Evolutionary conservation across 1,140 invertebrate genomes (phyloP).

Genomic region (Rhizoglyphus robini): DNA sequence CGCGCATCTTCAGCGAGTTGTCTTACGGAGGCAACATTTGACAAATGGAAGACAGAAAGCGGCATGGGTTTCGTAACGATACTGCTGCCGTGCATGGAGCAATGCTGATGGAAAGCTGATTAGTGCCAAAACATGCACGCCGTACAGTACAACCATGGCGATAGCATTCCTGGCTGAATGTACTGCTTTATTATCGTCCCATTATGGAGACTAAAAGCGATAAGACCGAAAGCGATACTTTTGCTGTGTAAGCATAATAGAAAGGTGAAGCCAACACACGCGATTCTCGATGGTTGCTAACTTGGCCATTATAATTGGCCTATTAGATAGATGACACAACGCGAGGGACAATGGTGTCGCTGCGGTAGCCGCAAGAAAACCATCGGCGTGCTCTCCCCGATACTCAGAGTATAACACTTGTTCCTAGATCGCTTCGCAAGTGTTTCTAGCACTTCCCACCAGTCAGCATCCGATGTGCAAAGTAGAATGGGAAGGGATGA

Average conservation of each 20-base stretch:
- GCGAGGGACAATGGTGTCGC: too few relatives aligned
- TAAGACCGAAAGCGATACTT: constrained; percentile 3
- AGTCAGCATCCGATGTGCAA: too few relatives aligned
- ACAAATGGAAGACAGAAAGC: constrained; percentile 10
- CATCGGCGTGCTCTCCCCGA: too few relatives aligned
- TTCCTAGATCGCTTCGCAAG: too few relatives aligned
- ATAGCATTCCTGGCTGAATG: constrained; percentile 11
- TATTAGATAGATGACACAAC: too few relatives aligned
- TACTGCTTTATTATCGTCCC: constrained; percentile 6
- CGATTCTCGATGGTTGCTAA: too few relatives aligned
- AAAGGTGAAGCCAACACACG: background rate
- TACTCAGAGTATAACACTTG: too few relatives aligned
- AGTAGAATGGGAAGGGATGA: too few relatives aligned
- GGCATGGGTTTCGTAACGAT: constrained; percentile 6
- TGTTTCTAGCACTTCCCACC: too few relatives aligned
- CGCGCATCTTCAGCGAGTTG: background rate
- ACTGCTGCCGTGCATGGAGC: background rate
- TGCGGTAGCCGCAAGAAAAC: too few relatives aligned
- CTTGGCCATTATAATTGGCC: too few relatives aligned
- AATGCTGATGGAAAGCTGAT: background rate
- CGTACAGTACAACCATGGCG: background rate
- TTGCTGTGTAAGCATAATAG: constrained; percentile 7
- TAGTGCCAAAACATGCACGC: constrained; percentile 14
- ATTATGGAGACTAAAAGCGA: background rate
- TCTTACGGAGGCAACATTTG: too few relatives aligned